Evolutionary conservation across 1,140 invertebrate species (phyloP).

Genomic region (Dufourea novaeangliae): DNA sequence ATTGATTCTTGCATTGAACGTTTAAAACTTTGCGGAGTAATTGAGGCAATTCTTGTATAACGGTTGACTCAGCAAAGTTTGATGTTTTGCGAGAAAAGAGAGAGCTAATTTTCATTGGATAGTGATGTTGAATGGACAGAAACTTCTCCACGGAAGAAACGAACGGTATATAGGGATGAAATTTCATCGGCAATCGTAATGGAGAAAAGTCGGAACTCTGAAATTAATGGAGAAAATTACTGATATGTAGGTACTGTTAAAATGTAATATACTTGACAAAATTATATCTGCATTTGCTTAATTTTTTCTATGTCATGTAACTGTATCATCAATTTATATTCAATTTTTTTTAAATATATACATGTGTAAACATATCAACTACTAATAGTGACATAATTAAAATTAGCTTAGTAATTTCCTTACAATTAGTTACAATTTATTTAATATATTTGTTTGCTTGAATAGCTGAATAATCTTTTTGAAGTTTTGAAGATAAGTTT

Average conservation of each 20-base stretch:
- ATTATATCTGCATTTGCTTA: not conserved
- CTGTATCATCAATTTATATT: not conserved
- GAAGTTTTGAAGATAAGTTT: too few relatives aligned
- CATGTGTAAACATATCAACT: too few relatives aligned
- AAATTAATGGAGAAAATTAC: not conserved
- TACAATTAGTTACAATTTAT: too few relatives aligned
- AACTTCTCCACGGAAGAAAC: conserved; percentile 2
- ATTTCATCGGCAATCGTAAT: not conserved
- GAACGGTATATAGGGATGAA: not conserved
- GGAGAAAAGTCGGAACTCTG: not conserved
- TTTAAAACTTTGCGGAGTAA: not conserved
- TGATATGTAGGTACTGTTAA: not conserved
- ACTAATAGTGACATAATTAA: too few relatives aligned
- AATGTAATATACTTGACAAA: not conserved
- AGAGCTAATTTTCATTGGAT: not conserved
- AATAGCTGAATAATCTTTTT: too few relatives aligned
- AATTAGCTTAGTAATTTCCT: too few relatives aligned
- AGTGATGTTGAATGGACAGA: not conserved
- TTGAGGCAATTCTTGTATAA: not conserved
- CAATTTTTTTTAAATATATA: not conserved
- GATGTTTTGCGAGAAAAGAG: conserved; percentile 12
- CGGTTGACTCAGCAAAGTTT: not conserved
- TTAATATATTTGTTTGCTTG: too few relatives aligned
- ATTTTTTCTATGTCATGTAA: not conserved
- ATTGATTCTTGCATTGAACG: too few relatives aligned